Conservation (phyloP, 2,888 invertebrate genomes). For the Platerodrilus igneus region DNA sequence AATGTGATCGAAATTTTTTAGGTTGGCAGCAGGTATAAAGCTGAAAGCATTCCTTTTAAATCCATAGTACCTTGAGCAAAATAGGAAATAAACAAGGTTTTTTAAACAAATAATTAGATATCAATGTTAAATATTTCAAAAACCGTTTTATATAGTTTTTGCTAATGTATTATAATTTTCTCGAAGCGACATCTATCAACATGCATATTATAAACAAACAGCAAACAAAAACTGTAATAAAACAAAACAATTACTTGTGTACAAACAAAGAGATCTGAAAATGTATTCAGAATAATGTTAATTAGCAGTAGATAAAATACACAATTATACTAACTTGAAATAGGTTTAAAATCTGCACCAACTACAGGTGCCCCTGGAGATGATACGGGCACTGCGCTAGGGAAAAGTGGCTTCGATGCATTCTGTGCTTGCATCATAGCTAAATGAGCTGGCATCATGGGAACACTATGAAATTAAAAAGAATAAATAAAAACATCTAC, state of each 20-base stretch:
- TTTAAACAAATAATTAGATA: too few relatives aligned
- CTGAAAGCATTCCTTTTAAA: too few relatives aligned
- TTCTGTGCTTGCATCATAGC: constrained; percentile 55
- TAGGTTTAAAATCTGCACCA: constrained; percentile 59
- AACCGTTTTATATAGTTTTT: too few relatives aligned
- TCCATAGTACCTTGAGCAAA: too few relatives aligned
- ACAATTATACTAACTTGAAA: constrained; percentile 56
- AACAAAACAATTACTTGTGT: not conserved
- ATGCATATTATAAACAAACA: not conserved
- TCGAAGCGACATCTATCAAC: too few relatives aligned
- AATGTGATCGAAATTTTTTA: too few relatives aligned
- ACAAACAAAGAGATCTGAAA: not conserved
- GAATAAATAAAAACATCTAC: constrained; percentile 23
- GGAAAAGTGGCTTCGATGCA: constrained; percentile 74
- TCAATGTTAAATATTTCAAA: too few relatives aligned
- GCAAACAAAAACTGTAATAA: not conserved
- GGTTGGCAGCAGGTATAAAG: too few relatives aligned
- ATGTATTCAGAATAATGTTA: not conserved
- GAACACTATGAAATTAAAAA: constrained; percentile 46
- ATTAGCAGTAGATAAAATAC: not conserved
- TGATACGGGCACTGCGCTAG: constrained; percentile 65
- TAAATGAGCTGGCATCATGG: constrained; percentile 51
- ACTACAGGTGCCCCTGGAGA: constrained; percentile 55
- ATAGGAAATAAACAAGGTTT: too few relatives aligned
- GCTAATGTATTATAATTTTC: too few relatives aligned